Base-by-base conservation (phyloP, 2,888 invertebrate genomes). In the Synanthedon tipuliformis region DNA sequence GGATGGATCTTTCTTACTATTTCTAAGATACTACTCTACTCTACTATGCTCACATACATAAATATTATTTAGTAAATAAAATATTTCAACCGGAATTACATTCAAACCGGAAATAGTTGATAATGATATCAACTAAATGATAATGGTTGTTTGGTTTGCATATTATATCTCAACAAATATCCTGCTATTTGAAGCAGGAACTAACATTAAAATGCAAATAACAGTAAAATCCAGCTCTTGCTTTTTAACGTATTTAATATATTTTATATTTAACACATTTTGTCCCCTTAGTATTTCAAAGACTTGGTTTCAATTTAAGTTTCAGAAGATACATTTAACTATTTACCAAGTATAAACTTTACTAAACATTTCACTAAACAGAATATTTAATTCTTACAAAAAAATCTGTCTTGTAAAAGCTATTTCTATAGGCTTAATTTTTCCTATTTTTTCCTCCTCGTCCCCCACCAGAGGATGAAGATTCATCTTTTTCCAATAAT, bases 401-500 rank as follows among this genome's bases (percentile, higher is more conserved):
- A 23, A 23, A 23, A 34, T 8, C 27, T 7, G 23, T 23, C 8
- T 34, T 34, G 27, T 8, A 34, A n/a, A n/a, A n/a, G n/a, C n/a
- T 12, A 16, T 13, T 49, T 49, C 10, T 12, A 10, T 7, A 3
- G 12, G 12, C 49, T 50, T 40, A 34, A n/a, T 50, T 60, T 64
- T 73, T 76, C 48, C 52, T 66, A 55, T 65, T 71, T 60, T 72
- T 78, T 10, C 63, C 53, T 5, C 57, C 57, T 4, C 74, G 66
- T 41, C 66, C 34, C 34, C 8, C 64, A 0, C 71, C 67, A 10
- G 69, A 62, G 45, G 53, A 51, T 3, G 54, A 59, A 3, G 77
- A 75, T 23, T 92, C 91, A 18, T 92, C 92, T 65, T 92, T 92
- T 54, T 90, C 89, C 1, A 92, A 88, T 56, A 94, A 71, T 61